Evolutionary conservation across 2,888 invertebrate species (phyloP).

Genomic region (Ypsolopha scabrella): DNA sequence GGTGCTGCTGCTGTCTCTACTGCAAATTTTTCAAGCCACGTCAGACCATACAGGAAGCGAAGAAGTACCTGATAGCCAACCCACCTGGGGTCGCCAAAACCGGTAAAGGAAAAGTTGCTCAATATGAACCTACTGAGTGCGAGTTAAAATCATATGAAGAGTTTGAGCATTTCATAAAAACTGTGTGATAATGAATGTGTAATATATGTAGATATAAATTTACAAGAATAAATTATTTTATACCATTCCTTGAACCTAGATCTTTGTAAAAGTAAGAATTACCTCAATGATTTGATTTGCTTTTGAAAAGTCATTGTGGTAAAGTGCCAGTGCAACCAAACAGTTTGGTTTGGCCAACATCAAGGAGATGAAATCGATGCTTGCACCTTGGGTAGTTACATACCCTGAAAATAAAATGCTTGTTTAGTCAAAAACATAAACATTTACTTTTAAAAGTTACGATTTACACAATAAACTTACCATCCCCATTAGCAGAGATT

Average conservation of each 20-base stretch:
- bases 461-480: slow-evolving; percentile 21
- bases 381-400: slow-evolving; percentile 30
- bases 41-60: slow-evolving; percentile 63
- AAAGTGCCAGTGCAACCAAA: slow-evolving; percentile 81
- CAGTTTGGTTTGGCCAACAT: slow-evolving; percentile 84
- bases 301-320: slow-evolving; percentile 78
- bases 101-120: slow-evolving; percentile 31
- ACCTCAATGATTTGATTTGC: slow-evolving; percentile 87
- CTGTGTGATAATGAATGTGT: slow-evolving; percentile 11
- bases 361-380: slow-evolving; percentile 68
- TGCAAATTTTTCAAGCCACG: slow-evolving; percentile 71
- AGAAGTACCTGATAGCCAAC: slow-evolving; percentile 63
- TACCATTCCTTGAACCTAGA: background rate
- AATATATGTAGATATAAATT: slow-evolving; percentile 1
- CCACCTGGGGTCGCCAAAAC: slow-evolving; percentile 66
- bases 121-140: slow-evolving; percentile 64
- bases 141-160: slow-evolving; percentile 69
- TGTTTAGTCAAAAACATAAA: background rate
- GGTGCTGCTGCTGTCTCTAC: slow-evolving; percentile 73
- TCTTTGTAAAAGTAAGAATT: slow-evolving; percentile 20
- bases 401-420: slow-evolving; percentile 23
- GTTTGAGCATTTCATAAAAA: slow-evolving; percentile 67
- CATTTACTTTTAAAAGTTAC: background rate
- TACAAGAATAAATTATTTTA: slow-evolving; percentile 4
- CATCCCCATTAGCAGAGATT: slow-evolving; percentile 45